Evolutionary conservation across 2,113 vertebrate genomes (phyloP).

Genomic region (Cygnus buccinator): DNA sequence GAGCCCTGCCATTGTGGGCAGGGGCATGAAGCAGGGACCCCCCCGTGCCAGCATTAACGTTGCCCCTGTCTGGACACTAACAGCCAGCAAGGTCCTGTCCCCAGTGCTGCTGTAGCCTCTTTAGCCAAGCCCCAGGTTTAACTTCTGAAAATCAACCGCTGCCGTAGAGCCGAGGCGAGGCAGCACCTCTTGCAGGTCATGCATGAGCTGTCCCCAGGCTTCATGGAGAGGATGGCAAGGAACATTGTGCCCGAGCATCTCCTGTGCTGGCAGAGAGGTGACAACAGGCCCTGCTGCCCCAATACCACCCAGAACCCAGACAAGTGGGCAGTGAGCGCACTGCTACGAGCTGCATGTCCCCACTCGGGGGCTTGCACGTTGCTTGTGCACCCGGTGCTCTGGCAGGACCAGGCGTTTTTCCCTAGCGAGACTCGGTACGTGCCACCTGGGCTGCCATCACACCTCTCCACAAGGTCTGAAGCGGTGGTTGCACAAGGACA

Average conservation of each 20-base stretch:
- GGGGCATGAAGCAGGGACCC: neutral
- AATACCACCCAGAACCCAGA: fast-evolving
- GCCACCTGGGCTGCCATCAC: slow-evolving; percentile 46
- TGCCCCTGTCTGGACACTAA: neutral
- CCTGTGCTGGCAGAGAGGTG: too few species aligned
- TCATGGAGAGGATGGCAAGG: neutral
- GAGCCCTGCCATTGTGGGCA: too few species aligned
- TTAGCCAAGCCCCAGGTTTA: neutral
- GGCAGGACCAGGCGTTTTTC: neutral
- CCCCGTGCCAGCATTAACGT: fast-evolving
- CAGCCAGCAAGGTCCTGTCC: neutral
- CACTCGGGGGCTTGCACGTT: neutral
- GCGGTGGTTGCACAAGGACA: neutral
- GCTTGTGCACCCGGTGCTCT: neutral
- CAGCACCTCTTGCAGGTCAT: neutral
- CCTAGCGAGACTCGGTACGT: neutral
- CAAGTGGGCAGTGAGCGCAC: neutral
- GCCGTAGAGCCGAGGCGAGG: fast-evolving
- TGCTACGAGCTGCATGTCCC: neutral
- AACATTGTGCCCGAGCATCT: fast-evolving
- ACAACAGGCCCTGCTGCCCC: neutral
- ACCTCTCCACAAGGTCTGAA: neutral
- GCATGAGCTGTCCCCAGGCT: neutral
- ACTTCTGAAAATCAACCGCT: neutral
- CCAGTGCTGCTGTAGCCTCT: neutral